Conservation (phyloP, 2,113 vertebrate genomes). For the Podocnemis expansa region DNA sequence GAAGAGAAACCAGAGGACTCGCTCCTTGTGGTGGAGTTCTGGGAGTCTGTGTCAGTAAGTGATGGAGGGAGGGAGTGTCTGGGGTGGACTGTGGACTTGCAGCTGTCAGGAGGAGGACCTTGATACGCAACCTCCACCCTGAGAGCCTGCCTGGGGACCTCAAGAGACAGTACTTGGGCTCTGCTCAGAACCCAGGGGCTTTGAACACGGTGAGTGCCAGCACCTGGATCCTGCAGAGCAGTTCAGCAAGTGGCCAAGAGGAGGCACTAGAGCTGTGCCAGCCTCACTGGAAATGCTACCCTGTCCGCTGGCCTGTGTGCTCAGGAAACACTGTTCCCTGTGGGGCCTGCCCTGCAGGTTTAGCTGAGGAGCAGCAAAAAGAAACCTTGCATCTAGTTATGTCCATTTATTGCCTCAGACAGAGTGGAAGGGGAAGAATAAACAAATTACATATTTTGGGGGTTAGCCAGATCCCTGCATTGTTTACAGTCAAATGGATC, state of each 20-base stretch:
- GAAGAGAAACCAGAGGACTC: not conserved
- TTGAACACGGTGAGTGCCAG: too few relatives aligned
- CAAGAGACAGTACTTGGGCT: not conserved
- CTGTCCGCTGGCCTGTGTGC: not conserved
- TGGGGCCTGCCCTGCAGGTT: not conserved
- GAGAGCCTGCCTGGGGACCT: not conserved
- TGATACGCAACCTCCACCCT: not conserved
- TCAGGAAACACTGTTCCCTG: not conserved
- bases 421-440: not conserved
- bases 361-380: not conserved
- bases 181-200: not conserved
- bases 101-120: not conserved
- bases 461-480: fast-evolving
- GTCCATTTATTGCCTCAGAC: not conserved
- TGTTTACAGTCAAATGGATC: not conserved
- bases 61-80: not conserved
- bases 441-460: not conserved
- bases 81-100: not conserved
- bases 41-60: not conserved
- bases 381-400: not conserved
- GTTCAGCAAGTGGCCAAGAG: not conserved
- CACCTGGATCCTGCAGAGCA: not conserved
- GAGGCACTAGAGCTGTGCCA: not conserved
- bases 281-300: not conserved
- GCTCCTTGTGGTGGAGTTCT: not conserved